Evolutionary conservation across 2,113 vertebrate species (phyloP), one percentile per base, ranked within the genome.

Genomic region (Myiagra hebetior): DNA sequence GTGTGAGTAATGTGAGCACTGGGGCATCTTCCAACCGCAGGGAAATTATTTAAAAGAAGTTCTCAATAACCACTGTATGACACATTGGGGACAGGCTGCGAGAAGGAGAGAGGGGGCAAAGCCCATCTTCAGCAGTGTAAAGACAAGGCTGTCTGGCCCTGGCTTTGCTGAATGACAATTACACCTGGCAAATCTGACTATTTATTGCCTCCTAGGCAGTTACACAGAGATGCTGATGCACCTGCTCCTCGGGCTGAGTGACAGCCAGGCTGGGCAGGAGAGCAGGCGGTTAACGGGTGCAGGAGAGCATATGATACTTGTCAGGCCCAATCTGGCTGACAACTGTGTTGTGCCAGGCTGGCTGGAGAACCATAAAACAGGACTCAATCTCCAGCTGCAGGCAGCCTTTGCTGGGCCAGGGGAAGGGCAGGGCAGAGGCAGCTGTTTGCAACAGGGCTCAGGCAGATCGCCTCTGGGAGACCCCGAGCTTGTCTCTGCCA

Each of bases 261-360:
- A 80, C 86, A 93, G 92, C 46, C 72, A 46, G 65, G 50, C 72
- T 83, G 60, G 62, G 69, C 70, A 96, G 91, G 75, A 63, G 84
- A 69, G 85, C 90, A 93, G 50, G 81, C 63, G 2, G 60, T 55
- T 81, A 91, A 16, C 1, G 5, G 42, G 62, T 47, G 79, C 77
- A 85, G 78, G 68, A 96, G 93, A 96, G 84, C 93, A 90, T 93
- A 96, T 76, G 96, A 91, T 80, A 31, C 42, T 55, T 88, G 82
- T 96, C 86, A 96, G 59, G 59, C n/a, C 28, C 78, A 93, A 91
- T 97, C 78, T 95, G 95, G 57, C 77, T 87, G 88, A 86, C 82
- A 88, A 57, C 62, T 94, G 11, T 73, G 42, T 92, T 79, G 62
- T 84, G 57, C 56, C 60, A 69, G 46, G 27, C 50, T 64, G 47